Evolutionary conservation across 2,888 invertebrate species (phyloP), one percentile per base, ranked within the genome.

Genomic region (Brachypalpus laphriformis): DNA sequence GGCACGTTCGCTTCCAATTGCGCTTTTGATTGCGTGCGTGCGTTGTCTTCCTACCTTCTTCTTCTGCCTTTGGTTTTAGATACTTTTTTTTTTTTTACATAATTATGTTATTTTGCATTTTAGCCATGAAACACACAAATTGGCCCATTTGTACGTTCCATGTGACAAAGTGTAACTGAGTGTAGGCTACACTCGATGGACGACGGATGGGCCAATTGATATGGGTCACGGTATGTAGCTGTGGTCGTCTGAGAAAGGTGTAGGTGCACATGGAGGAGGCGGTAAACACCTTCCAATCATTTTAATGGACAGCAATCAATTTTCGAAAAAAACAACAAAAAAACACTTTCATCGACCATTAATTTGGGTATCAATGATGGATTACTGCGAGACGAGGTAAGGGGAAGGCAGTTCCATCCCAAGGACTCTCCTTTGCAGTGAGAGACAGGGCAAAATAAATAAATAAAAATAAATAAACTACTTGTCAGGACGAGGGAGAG

Each of bases 301-400:
- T 74, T 83, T 80, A 83, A 83, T 83, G 80, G 63, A 63, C 34
- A 49, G 54, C 56, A 57, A 80, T 37, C 80, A 63, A 75, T 83
- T 49, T 75, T 37, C 1, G 1, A 57, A 11, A 59, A 22, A 40
- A 6, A 59, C 40, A 34, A 82, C 68, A 45, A 61, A 18, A 74
- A 78, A 68, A 70, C 80, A 74, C 83, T 83, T 83, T 83, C 80
- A 75, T 80, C 57, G 74, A 51, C 63, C 68, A 70, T 83, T 83
- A 74, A 75, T 80, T 83, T 70, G 63, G 63, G 70, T 74, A 83
- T 83, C 68, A 49, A 63, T 80, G 80, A 83, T 83, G 80, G 74
- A 83, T 83, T 78, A 72, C 54, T 37, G 56, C 25, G 34, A 45
- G 14, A 25, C 25, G 25, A 0, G 45, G 16, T 8, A 3, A 14